Base-by-base conservation (phyloP, 2,797 vertebrate species). In the Sebastes wilsoni region DNA sequence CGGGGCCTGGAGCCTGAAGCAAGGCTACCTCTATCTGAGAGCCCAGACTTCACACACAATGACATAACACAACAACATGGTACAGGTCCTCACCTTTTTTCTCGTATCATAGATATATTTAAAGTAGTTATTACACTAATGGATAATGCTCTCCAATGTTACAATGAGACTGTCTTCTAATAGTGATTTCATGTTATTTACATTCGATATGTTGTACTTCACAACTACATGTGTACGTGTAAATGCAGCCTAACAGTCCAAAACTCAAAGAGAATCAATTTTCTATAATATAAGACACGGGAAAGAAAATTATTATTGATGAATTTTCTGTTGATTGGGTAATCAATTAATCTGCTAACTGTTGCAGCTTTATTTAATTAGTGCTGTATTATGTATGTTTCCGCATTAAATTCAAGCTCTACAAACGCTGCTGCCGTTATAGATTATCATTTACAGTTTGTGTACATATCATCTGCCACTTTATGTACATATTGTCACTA, bases 11-110 rank as follows among this genome's bases (percentile, higher is more conserved):
- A 83, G 67, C 75, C 70, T 7, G 42, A 78, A 71, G 88, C 58
- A 27, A 68, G 67, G 13, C 67, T 25, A 22, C 73, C 49, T 77
- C 75, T 68, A 84, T 91, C 79, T 81, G 66, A 86, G 28, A 72
- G 61, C 2, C 80, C 78, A 88, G 62, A 82, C 56, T 32, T 23
- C 16, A 74, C 70, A 64, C 65, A 58, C 22, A 46, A 12, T 58
- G 0, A 76, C 32, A 66, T 22, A 30, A 71, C 20, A 36, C 9
- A 32, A 66, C 32, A 72, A 59, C 42, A 66, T n/a, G 4, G n/a
- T 23, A 46, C 54, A 71, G 46, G 25, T 32, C 49, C 46, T 20
- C 16, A 49, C 46, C 46, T 61, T 42, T 32, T n/a, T 32, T 36
- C 0, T 46, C 34, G 5, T 25, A 2, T 36, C 16, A 3, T 27